Conservation (phyloP, 1,140 invertebrate species). For the Neodiprion virginianus region DNA sequence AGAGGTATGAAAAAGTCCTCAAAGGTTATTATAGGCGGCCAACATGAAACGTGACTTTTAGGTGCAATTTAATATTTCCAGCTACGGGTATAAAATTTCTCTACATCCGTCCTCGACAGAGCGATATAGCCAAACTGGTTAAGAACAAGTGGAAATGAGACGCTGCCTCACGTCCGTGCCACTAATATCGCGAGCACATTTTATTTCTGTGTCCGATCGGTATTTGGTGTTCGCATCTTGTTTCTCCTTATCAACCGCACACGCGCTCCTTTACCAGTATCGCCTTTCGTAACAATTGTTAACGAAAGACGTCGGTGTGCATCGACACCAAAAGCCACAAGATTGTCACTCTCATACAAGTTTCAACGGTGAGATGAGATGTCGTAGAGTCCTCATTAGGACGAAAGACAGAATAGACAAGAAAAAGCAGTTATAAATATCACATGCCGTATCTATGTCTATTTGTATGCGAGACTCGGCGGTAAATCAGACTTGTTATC, state of each 20-base stretch:
- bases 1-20: constrained; percentile 22
- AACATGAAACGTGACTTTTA: constrained; percentile 52
- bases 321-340: too few relatives aligned
- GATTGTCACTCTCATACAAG: too few relatives aligned
- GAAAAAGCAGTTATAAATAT: too few relatives aligned
- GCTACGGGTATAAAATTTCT: constrained; percentile 51
- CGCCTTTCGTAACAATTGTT: neutral
- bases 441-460: too few relatives aligned
- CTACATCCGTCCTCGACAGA: constrained; percentile 26
- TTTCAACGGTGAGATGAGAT: too few relatives aligned
- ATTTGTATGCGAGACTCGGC: too few relatives aligned
- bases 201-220: constrained; percentile 32
- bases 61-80: constrained; percentile 58
- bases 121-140: neutral
- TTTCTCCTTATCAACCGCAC: constrained; percentile 30
- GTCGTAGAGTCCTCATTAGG: too few relatives aligned
- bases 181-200: neutral
- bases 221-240: constrained; percentile 33
- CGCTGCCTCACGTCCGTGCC: too few relatives aligned
- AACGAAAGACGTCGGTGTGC: too few relatives aligned
- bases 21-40: constrained; percentile 49
- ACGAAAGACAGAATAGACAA: too few relatives aligned
- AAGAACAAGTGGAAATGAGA: neutral
- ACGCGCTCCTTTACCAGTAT: constrained; percentile 16
- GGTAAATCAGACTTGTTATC: too few relatives aligned